Evolutionary conservation across 2,113 vertebrate genomes (phyloP).

Genomic region (Marcusenius ussheri): DNA sequence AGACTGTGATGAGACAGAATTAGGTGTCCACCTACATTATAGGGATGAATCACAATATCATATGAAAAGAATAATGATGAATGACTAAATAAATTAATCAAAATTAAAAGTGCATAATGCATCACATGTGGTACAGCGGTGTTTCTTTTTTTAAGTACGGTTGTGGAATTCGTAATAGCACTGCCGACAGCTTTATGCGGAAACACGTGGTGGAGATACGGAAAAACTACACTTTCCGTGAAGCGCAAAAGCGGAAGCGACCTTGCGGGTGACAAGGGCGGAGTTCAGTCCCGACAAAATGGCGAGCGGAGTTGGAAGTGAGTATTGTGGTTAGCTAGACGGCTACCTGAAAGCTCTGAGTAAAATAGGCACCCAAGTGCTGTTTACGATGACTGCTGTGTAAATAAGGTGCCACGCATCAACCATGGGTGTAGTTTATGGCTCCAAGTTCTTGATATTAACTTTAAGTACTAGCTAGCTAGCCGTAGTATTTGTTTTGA

Average conservation of each 20-base stretch:
- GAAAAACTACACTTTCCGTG: background rate
- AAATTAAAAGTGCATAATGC: background rate
- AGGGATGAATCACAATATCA: background rate
- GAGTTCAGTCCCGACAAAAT: slow-evolving; percentile 59
- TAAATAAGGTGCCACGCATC: background rate
- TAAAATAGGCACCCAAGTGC: background rate
- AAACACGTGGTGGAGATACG: background rate
- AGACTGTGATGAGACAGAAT: background rate
- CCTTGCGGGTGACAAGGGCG: slow-evolving; percentile 28
- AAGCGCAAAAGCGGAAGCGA: slow-evolving; percentile 28
- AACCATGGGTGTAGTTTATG: background rate
- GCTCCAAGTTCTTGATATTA: background rate
- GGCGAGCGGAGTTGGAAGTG: slow-evolving; percentile 65
- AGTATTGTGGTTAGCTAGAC: slow-evolving; percentile 39
- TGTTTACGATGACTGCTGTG: background rate
- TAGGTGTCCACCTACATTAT: background rate
- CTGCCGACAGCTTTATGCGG: background rate
- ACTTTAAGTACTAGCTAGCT: background rate
- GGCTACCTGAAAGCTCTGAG: background rate
- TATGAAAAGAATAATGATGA: background rate
- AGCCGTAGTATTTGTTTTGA: background rate
- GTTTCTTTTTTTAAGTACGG: background rate
- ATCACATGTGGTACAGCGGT: background rate
- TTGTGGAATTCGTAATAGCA: background rate
- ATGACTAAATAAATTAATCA: background rate